A percentile compares a stretch with the other conserved stretches of the same genome.
These are phyloP conservation scores for Nasonovia ribisnigri DNA, from an alignment of 2,888 invertebrate species.

Conservation along the genomic window DNA sequence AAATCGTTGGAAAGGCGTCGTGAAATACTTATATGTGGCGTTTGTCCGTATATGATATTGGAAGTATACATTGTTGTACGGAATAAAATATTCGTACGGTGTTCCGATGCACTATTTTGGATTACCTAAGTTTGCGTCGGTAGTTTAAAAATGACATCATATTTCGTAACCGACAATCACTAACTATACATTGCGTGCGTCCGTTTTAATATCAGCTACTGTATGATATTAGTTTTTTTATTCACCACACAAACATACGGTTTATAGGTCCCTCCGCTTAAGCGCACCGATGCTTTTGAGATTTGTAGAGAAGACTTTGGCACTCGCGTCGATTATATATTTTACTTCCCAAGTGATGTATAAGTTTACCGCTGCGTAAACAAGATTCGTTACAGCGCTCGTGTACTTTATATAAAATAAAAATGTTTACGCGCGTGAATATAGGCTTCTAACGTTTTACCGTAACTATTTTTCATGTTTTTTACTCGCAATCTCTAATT, in stretches of 20 bases:
- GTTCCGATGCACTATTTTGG: no score
- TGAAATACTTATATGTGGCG: not conserved
- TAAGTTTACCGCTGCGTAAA: not conserved
- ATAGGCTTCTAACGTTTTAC: conserved; percentile 45
- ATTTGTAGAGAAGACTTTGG: not conserved
- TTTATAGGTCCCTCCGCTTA: not conserved
- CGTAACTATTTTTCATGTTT: not conserved
- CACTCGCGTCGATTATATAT: not conserved
- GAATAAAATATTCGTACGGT: no score
- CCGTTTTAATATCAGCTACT: not conserved
- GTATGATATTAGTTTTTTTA: not conserved
- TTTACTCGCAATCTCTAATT: conserved; percentile 47
- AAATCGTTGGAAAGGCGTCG: not conserved
- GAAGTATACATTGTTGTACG: no score
- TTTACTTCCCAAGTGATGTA: not conserved
- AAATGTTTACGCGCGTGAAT: conserved; percentile 29
- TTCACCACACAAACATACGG: not conserved
- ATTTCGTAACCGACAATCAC: not conserved
- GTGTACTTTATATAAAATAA: not conserved
- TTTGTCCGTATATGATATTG: no score
- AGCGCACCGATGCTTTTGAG: not conserved
- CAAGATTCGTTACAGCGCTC: not conserved
- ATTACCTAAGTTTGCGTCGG: not conserved
- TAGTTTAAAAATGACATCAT: not conserved
- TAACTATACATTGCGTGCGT: no score